These are phyloP conservation scores for Tenrec ecaudatus DNA, from an alignment of 2,113 vertebrate genomes.

Conservation along the genomic window DNA sequence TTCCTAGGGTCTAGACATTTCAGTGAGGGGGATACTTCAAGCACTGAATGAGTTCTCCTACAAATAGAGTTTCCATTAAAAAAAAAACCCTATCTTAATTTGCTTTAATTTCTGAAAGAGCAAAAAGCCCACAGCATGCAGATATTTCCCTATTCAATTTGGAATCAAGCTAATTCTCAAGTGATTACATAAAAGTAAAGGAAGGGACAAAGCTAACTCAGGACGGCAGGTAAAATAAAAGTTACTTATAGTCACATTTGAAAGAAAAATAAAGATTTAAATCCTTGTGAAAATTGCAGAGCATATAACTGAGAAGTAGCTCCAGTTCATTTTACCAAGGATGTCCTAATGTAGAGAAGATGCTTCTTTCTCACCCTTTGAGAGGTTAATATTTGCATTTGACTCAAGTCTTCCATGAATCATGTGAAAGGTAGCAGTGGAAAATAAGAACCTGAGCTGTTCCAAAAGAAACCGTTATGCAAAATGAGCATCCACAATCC, in stretches of 20 bases:
- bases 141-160: conserved; percentile 53
- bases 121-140: conserved; percentile 17
- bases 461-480: neutral
- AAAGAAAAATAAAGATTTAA: conserved; percentile 54
- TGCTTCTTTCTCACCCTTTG: neutral
- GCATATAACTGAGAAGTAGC: neutral
- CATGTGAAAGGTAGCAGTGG: neutral
- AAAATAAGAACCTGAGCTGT: neutral
- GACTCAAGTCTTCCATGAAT: neutral
- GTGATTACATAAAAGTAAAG: conserved; percentile 63
- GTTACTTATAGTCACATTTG: neutral
- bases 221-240: conserved; percentile 1
- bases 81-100: conserved; percentile 55
- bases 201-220: conserved; percentile 17
- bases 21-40: neutral
- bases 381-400: neutral
- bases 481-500: neutral
- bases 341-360: neutral
- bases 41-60: neutral
- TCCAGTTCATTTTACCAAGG: neutral
- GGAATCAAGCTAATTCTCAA: conserved; percentile 56
- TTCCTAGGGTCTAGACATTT: conserved; percentile 2
- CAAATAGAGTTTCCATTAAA: conserved; percentile 28
- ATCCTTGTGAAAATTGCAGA: neutral
- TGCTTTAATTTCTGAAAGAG: conserved; percentile 53